Conservation (phyloP, 2,113 vertebrate species). For the Actenoides hombroni region DNA sequence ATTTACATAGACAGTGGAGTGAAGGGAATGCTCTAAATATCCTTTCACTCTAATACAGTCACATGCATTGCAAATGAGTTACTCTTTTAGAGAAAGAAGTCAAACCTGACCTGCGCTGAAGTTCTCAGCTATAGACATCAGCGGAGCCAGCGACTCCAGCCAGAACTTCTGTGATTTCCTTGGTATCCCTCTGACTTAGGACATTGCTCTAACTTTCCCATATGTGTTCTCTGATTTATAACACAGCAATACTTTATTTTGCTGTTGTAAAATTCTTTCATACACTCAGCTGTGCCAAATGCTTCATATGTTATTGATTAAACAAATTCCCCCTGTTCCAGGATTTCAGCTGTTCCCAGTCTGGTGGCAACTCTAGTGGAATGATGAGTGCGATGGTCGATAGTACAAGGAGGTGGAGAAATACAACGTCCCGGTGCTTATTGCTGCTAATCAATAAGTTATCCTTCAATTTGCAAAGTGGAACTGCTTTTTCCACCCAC, state of each 20-base stretch:
- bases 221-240: conserved; percentile 58
- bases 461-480: neutral
- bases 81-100: conserved; percentile 25
- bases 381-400: neutral
- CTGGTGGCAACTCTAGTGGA: neutral
- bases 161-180: conserved; percentile 64
- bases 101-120: conserved; percentile 48
- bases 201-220: conserved; percentile 40
- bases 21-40: neutral
- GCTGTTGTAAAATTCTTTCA: conserved; percentile 31
- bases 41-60: neutral
- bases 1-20: neutral
- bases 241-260: conserved; percentile 17
- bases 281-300: conserved; percentile 4
- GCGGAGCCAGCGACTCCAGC: neutral
- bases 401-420: neutral
- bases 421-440: neutral
- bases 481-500: neutral
- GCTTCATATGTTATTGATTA: conserved; percentile 57
- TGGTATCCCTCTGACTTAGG: conserved; percentile 30
- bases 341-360: neutral
- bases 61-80: conserved; percentile 51
- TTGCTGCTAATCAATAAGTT: neutral
- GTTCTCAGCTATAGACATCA: conserved; percentile 2
- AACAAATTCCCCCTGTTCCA: conserved; percentile 44